Percentiles rank a stretch among this genome's conserved stretches.
phyloP scores from a whole-genome alignment of 2,797 vertebrate genomes.

The Onychomys arenicola region DNA sequence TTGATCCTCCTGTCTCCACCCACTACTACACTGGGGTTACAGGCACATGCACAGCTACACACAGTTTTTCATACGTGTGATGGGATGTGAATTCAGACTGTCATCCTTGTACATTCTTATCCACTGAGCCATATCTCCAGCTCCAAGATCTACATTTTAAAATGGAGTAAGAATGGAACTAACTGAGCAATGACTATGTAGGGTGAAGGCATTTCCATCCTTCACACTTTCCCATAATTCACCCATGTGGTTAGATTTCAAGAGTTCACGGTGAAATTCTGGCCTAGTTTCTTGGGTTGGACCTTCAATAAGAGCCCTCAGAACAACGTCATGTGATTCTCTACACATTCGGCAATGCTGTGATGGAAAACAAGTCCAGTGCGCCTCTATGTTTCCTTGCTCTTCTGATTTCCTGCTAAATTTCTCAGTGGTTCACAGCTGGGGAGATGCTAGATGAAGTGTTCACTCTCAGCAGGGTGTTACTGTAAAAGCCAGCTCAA shows the following conservation, averaged over 20 bases:
- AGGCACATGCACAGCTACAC: too few relatives aligned
- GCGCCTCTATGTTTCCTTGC: neutral
- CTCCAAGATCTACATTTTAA: neutral
- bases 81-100: too few relatives aligned
- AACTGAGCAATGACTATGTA: conserved; percentile 1
- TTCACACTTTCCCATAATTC: neutral
- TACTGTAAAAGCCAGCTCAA: neutral
- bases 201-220: neutral
- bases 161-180: conserved; percentile 13
- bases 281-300: neutral
- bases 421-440: conserved; percentile 7
- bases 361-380: neutral
- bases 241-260: neutral
- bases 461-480: conserved; percentile 17
- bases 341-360: neutral
- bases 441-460: neutral
- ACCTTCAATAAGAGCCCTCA: neutral
- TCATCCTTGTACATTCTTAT: neutral
- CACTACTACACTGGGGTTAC: neutral
- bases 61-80: neutral
- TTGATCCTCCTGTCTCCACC: neutral
- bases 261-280: neutral
- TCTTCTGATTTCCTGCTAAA: conserved; percentile 10
- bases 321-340: neutral
- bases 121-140: neutral